These are phyloP conservation scores for Microcebus tavaratra DNA, from an alignment of 2,113 vertebrate genomes.

Conservation along the genomic window DNA sequence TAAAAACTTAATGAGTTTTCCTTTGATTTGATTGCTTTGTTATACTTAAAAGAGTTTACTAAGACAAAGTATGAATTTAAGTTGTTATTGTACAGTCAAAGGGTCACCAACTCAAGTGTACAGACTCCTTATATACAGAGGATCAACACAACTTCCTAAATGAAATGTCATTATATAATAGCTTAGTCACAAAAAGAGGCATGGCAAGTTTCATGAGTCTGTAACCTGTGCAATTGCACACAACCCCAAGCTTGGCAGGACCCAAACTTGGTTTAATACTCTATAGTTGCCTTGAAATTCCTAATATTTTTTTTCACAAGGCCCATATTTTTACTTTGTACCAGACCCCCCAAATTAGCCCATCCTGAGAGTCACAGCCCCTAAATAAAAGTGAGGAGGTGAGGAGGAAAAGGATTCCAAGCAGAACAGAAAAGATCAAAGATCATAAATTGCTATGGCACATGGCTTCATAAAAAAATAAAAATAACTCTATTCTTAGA, in stretches of 20 bases:
- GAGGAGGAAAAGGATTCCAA: background rate
- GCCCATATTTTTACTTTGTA: background rate
- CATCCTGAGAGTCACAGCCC: background rate
- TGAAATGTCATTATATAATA: background rate
- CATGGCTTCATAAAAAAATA: background rate
- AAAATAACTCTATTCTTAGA: background rate
- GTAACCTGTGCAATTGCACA: background rate
- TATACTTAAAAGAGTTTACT: background rate
- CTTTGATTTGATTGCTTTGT: background rate
- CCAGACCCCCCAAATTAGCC: background rate
- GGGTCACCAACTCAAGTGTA: background rate
- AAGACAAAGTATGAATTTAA: background rate
- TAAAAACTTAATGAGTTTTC: background rate
- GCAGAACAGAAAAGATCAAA: background rate
- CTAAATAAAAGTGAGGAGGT: background rate
- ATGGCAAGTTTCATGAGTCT: background rate
- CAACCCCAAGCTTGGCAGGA: background rate
- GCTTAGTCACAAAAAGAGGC: background rate
- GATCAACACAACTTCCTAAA: background rate
- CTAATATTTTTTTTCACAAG: background rate
- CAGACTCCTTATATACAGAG: background rate
- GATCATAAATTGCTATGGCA: background rate
- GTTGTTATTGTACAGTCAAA: background rate
- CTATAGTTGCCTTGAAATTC: background rate
- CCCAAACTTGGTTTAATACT: background rate